Percentiles rank a stretch among this genome's conserved stretches.
Conservation (phyloP, 2,888 invertebrate species). For the Augiades crinisus region DNA sequence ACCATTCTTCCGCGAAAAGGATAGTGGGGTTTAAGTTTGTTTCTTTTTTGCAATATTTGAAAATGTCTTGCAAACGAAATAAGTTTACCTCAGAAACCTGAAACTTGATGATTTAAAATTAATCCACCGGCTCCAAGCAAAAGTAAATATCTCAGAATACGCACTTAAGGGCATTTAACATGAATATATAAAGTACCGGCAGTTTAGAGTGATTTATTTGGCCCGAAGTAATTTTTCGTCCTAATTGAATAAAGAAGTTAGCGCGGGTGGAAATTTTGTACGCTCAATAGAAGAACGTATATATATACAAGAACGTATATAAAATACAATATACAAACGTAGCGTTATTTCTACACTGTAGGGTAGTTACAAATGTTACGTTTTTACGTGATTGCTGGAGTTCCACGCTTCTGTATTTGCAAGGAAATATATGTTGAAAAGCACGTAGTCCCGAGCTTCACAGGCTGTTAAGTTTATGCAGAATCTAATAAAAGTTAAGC, state of each 20-base stretch:
- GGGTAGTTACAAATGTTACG: not conserved
- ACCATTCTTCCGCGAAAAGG: no score
- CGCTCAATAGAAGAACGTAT: not conserved
- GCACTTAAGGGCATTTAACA: slow-evolving; percentile 37
- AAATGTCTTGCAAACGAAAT: no score
- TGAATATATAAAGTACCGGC: slow-evolving; percentile 38
- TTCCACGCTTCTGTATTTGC: no score
- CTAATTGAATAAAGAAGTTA: slow-evolving; percentile 41
- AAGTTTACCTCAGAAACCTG: no score
- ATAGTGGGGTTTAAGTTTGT: no score
- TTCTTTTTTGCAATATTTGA: no score
- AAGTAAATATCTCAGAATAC: slow-evolving; percentile 11
- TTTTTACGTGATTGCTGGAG: no score
- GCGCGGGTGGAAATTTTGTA: not conserved
- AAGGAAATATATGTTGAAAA: no score
- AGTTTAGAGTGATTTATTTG: slow-evolving; percentile 40
- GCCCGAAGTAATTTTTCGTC: slow-evolving; percentile 38
- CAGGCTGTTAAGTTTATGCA: no score
- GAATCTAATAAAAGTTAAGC: no score
- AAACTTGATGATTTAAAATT: slow-evolving; percentile 2
- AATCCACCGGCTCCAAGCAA: not conserved
- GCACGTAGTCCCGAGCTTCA: no score
- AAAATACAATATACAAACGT: not conserved
- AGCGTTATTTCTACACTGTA: not conserved
- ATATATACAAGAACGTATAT: not conserved